phyloP scores from a whole-genome alignment of 2,888 invertebrate genomes.

The Yponomeuta evonymella region DNA sequence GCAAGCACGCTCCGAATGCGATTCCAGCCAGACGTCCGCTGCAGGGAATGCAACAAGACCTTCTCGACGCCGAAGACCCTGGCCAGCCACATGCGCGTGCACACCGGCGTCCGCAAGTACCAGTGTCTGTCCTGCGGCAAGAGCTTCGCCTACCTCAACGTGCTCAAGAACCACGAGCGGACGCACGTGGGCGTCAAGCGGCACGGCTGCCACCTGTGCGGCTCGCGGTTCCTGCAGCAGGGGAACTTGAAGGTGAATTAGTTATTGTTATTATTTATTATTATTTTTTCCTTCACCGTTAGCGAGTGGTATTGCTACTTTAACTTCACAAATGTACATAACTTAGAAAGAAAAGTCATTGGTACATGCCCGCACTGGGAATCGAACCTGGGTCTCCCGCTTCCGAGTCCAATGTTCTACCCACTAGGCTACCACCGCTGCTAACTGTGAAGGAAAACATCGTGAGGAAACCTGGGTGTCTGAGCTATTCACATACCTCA shows the following conservation, averaged over 20 bases:
- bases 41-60: constrained; percentile 61
- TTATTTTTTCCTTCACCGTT: too few relatives aligned
- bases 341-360: too few relatives aligned
- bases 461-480: too few relatives aligned
- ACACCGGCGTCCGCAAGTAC: constrained; percentile 77
- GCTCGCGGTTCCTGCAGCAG: constrained; percentile 70
- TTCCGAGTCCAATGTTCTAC: too few relatives aligned
- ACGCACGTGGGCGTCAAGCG: constrained; percentile 83
- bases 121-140: constrained; percentile 78
- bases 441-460: too few relatives aligned
- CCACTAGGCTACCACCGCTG: too few relatives aligned
- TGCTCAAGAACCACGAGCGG: constrained; percentile 82
- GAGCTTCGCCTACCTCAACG: constrained; percentile 80
- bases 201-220: constrained; percentile 82
- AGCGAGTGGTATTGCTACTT: too few relatives aligned
- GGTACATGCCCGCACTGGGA: too few relatives aligned
- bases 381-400: too few relatives aligned
- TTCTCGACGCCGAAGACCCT: constrained; percentile 76
- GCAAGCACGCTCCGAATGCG: not conserved
- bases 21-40: constrained; percentile 67
- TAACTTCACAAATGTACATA: too few relatives aligned
- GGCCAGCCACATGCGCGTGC: constrained; percentile 77
- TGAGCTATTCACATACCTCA: too few relatives aligned
- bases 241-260: constrained; percentile 61
- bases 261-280: too few relatives aligned